Conservation (phyloP, 1,140 invertebrate species). For the Drosophila pallidifrons region DNA sequence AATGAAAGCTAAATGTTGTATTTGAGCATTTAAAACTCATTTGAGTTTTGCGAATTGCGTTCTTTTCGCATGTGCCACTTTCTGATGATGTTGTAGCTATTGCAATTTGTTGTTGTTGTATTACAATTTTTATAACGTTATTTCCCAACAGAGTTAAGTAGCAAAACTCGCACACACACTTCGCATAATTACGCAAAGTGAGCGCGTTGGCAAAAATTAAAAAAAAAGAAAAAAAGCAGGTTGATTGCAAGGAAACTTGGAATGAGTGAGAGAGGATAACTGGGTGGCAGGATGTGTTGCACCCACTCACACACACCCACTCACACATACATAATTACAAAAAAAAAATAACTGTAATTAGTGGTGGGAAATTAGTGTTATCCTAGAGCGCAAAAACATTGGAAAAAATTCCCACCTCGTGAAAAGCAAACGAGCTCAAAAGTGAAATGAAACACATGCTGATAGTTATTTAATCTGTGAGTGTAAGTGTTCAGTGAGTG, state of each 20-base stretch:
- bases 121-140: constrained; percentile 59
- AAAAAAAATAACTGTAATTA: constrained; percentile 70
- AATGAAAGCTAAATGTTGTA: too few species aligned
- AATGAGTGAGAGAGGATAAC: background rate
- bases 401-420: constrained; percentile 8
- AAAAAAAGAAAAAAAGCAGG: background rate
- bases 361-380: constrained; percentile 76
- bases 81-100: constrained; percentile 6
- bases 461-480: constrained; percentile 67
- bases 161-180: constrained; percentile 51
- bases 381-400: constrained; percentile 46
- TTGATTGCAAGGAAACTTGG: background rate
- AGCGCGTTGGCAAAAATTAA: constrained; percentile 10
- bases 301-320: too few species aligned
- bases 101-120: background rate
- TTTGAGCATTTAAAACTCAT: constrained; percentile 20
- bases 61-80: constrained; percentile 29
- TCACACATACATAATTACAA: background rate
- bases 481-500: constrained; percentile 16
- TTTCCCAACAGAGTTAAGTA: constrained; percentile 72
- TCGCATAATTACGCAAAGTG: constrained; percentile 66
- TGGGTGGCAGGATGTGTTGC: background rate
- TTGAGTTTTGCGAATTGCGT: constrained; percentile 9
- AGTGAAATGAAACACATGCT: constrained; percentile 68
- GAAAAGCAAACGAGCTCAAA: constrained; percentile 33